Evolutionary conservation across 2,797 vertebrate species (phyloP).

Genomic region (Artibeus jamaicensis): DNA sequence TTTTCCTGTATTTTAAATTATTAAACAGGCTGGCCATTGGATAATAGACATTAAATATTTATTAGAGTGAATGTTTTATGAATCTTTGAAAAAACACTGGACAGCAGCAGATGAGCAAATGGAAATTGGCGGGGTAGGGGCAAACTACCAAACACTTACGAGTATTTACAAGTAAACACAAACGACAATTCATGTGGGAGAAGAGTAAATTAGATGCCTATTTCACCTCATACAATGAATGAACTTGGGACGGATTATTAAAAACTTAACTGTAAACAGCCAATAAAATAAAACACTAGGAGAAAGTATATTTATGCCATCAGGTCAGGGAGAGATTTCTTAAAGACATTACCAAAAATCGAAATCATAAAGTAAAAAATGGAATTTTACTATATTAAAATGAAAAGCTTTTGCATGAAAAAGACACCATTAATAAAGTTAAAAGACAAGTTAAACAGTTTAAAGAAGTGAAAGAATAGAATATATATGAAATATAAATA

Average conservation of each 20-base stretch:
- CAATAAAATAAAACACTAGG: background rate
- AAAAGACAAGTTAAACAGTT: background rate
- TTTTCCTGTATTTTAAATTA: background rate
- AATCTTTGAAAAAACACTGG: background rate
- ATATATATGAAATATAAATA: constrained; percentile 29
- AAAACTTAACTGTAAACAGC: background rate
- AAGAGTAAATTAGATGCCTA: background rate
- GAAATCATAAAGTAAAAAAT: background rate
- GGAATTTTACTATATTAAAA: background rate
- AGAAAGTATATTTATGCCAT: background rate
- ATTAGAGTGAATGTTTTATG: constrained; percentile 20
- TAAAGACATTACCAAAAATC: background rate
- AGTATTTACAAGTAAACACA: no score
- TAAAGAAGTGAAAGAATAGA: background rate
- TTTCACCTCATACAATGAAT: background rate
- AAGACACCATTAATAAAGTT: background rate
- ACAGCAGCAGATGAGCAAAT: background rate
- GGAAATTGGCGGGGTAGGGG: background rate
- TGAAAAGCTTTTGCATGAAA: background rate
- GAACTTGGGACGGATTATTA: background rate
- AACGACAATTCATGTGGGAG: background rate
- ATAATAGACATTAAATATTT: constrained; percentile 35
- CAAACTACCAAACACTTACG: background rate
- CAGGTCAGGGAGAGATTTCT: background rate
- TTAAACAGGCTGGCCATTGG: background rate